These are phyloP conservation scores for Entelurus aequoreus DNA, from an alignment of 2,113 vertebrate genomes.

Conservation along the genomic window DNA sequence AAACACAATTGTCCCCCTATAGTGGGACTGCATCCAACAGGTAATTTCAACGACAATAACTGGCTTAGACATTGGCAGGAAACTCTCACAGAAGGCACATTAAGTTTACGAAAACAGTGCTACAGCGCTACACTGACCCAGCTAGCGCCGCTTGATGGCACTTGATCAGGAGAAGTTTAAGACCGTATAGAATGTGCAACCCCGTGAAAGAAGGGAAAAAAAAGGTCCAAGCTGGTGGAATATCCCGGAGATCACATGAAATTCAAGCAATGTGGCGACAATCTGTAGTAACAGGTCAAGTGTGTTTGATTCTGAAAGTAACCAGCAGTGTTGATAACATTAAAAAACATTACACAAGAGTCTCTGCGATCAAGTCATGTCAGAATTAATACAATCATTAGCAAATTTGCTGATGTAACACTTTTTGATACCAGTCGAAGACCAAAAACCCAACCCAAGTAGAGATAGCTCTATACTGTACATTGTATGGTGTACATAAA, in stretches of 20 bases:
- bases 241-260: conserved; percentile 17
- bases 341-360: not conserved
- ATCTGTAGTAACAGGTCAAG: no score
- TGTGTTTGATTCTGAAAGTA: not conserved
- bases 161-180: no score
- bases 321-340: not conserved
- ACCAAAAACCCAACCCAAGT: conserved; percentile 4
- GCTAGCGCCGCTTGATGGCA: not conserved
- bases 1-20: no score
- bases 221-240: not conserved
- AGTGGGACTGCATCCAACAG: no score
- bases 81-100: conserved; percentile 44
- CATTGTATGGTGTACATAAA: no score
- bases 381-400: not conserved
- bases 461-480: no score
- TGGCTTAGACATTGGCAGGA: conserved; percentile 11
- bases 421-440: conserved; percentile 15
- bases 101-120: not conserved
- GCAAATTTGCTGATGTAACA: not conserved
- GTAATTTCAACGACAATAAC: no score
- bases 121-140: not conserved
- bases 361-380: not conserved
- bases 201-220: not conserved
- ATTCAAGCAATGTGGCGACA: not conserved
- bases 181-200: not conserved